Evolutionary conservation across 2,113 vertebrate genomes (phyloP).

Genomic region (Orientallactaga bullata): DNA sequence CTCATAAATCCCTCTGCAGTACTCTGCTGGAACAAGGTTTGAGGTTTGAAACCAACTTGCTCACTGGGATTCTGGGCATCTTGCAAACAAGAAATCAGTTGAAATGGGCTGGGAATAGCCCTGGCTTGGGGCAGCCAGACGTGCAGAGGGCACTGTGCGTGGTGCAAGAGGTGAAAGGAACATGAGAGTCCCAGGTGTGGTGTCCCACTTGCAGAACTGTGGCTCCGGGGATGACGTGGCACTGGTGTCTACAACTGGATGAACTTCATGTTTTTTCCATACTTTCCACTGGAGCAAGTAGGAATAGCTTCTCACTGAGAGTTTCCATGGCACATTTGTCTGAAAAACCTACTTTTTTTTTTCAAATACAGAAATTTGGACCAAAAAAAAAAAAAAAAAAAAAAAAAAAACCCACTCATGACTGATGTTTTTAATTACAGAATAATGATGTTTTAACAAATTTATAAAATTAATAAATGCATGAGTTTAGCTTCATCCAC

Average conservation of each 20-base stretch:
- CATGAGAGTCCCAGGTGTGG: constrained; percentile 43
- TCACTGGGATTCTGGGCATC: constrained; percentile 52
- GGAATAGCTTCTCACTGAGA: neutral
- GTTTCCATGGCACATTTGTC: constrained; percentile 22
- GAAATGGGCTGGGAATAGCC: constrained; percentile 62
- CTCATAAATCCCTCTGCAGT: constrained; percentile 82
- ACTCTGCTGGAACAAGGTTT: constrained; percentile 35
- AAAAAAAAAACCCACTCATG: neutral
- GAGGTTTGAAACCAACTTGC: constrained; percentile 69
- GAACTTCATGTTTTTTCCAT: constrained; percentile 61
- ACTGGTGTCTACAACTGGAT: neutral
- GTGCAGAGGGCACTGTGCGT: constrained; percentile 30
- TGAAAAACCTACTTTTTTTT: neutral
- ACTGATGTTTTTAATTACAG: constrained; percentile 17
- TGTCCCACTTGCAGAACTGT: constrained; percentile 44
- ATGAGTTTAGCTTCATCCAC: neutral
- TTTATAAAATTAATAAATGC: constrained; percentile 1
- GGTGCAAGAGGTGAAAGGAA: constrained; percentile 56
- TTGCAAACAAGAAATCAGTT: constrained; percentile 79
- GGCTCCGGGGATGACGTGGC: neutral
- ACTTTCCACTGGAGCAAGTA: constrained; percentile 17
- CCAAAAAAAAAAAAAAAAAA: neutral
- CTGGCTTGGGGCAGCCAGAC: constrained; percentile 58
- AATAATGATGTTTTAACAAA: constrained; percentile 16
- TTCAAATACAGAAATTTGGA: neutral